A percentile compares a stretch with the other conserved stretches of the same genome.
Evolutionary conservation across 1,140 invertebrate species (phyloP).

Genomic region (Bombus superbus): DNA sequence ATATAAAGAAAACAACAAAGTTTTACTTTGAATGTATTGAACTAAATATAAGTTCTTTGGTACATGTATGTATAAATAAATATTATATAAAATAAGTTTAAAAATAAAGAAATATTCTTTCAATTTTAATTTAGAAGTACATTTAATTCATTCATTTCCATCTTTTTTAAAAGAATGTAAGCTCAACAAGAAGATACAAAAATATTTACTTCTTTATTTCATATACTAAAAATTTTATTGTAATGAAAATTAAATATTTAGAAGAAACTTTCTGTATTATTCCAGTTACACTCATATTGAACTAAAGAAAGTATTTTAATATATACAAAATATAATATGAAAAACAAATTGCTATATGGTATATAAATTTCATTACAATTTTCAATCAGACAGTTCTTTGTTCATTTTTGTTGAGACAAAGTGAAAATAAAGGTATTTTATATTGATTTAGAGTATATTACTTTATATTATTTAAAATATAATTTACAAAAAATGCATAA

Average conservation of each 20-base stretch:
- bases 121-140: background rate
- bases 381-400: background rate
- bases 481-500: background rate
- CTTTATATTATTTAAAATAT: background rate
- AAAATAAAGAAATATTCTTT: background rate
- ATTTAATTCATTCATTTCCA: background rate
- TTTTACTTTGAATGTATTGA: background rate
- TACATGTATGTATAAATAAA: background rate
- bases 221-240: background rate
- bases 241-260: background rate
- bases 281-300: background rate
- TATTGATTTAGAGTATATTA: background rate
- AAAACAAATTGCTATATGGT: slow-evolving; percentile 6
- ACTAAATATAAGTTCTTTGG: slow-evolving; percentile 13
- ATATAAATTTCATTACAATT: slow-evolving; percentile 14
- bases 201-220: background rate
- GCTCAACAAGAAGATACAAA: background rate
- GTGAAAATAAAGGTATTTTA: background rate
- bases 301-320: background rate
- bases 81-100: slow-evolving; percentile 6
- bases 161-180: background rate
- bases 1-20: background rate
- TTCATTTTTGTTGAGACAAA: background rate
- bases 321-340: slow-evolving; percentile 6
- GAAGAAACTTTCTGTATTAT: background rate